Evolutionary conservation across 2,113 vertebrate genomes (phyloP).

Genomic region (Rhinopomastus cyanomelas): DNA sequence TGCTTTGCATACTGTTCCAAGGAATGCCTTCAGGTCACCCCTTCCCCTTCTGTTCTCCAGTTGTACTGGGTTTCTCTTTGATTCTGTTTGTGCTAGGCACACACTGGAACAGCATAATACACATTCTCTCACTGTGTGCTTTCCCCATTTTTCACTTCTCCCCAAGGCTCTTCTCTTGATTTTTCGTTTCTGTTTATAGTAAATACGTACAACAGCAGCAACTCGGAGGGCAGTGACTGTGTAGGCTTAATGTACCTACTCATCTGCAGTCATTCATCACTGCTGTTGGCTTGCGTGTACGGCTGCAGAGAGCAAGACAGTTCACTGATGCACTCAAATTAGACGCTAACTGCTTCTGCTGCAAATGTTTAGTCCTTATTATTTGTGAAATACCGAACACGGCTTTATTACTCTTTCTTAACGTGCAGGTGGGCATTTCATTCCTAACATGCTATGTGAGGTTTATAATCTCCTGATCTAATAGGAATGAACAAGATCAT

Average conservation of each 20-base stretch:
- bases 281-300: background rate
- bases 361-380: background rate
- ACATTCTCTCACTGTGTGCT: background rate
- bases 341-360: background rate
- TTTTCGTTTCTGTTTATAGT: background rate
- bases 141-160: background rate
- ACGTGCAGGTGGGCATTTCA: background rate
- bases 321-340: background rate
- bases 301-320: background rate
- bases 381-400: background rate
- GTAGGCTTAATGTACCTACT: constrained; percentile 25
- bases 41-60: background rate
- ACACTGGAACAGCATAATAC: background rate
- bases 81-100: background rate
- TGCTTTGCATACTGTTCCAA: background rate
- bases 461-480: background rate
- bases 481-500: background rate
- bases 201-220: constrained; percentile 22
- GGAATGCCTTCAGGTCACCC: background rate
- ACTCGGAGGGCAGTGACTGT: background rate
- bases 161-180: background rate
- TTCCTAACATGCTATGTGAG: background rate
- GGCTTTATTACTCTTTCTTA: background rate
- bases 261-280: constrained; percentile 41
- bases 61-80: background rate